Percentiles rank a stretch among this genome's conserved stretches.
These are phyloP conservation scores for Oscheius sp. DNA, from an alignment of 2,888 invertebrate genomes.

Conservation along the genomic window DNA sequence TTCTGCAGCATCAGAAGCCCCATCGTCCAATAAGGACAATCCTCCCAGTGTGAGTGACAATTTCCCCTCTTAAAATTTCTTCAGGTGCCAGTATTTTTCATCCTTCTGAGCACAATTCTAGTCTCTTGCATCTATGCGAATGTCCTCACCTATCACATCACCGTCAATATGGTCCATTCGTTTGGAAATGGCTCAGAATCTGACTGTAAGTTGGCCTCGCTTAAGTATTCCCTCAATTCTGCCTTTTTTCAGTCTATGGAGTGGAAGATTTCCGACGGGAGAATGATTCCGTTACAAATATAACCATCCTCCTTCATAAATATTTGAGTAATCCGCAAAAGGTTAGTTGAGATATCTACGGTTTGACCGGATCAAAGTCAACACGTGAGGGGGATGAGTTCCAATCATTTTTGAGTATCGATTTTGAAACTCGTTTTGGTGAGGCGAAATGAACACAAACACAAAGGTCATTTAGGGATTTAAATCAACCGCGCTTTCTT, in stretches of 20 bases:
- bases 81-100: constrained; percentile 48
- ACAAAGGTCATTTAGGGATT: no score
- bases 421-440: no score
- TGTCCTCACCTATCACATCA: constrained; percentile 49
- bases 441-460: no score
- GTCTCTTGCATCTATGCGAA: constrained; percentile 45
- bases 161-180: constrained; percentile 52
- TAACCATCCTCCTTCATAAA: constrained; percentile 17
- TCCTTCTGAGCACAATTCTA: constrained; percentile 49
- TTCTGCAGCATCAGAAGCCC: constrained; percentile 18
- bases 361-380: no score
- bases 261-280: constrained; percentile 19
- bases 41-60: not conserved
- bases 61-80: no score
- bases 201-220: constrained; percentile 41
- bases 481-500: no score
- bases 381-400: no score
- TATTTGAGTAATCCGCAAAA: constrained; percentile 28
- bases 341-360: constrained; percentile 5
- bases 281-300: constrained; percentile 8
- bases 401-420: no score
- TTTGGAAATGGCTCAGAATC: constrained; percentile 49
- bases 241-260: constrained; percentile 16
- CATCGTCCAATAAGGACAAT: constrained; percentile 1
- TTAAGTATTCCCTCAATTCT: not conserved